Evolutionary conservation across 2,113 vertebrate genomes (phyloP), one percentile per base, ranked within the genome.

Genomic region (Bettongia penicillata): DNA sequence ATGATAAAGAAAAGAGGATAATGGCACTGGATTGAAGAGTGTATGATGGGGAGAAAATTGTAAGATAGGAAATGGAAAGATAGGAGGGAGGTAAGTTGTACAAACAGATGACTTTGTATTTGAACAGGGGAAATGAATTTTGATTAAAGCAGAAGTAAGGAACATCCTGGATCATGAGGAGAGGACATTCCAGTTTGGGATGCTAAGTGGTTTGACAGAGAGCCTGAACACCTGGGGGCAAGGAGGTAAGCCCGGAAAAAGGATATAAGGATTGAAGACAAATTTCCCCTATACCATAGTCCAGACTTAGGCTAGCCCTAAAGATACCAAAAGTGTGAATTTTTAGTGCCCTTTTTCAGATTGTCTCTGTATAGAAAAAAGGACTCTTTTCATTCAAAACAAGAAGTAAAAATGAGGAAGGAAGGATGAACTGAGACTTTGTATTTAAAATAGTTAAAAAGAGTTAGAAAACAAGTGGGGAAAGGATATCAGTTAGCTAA

Each of bases 361-460:
- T 68, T 61, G 97, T 98, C 95, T 49, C 95, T 25, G 7, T 90
- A 91, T 94, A 53, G 92, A 93, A 93, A 68, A 96, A 96, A 94
- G 55, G 53, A 47, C 5, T 92, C 51, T 92, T 92, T 43, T 97
- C 10, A 92, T 96, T 55, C 95, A 91, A 93, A 93, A 95, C 93
- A 95, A 93, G 92, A 96, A 96, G 96, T 97, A 93, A 97, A 96
- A 94, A 94, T 55, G 94, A 95, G 95, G 91, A 95, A 25, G 52
- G 48, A 96, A 84, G 96, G 90, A 93, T 89, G 92, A 49, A 93
- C 52, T 92, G 53, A n/a, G 57, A 49, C 53, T 96, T 93, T 91
- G 92, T 96, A 95, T 98, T 98, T 94, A 96, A 53, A 95, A 93
- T 57, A 94, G 90, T 68, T 93, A 94, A 93, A 94, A 53, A 90